phyloP scores from a whole-genome alignment of 2,797 vertebrate species.

The Chrysocyon brachyurus region DNA sequence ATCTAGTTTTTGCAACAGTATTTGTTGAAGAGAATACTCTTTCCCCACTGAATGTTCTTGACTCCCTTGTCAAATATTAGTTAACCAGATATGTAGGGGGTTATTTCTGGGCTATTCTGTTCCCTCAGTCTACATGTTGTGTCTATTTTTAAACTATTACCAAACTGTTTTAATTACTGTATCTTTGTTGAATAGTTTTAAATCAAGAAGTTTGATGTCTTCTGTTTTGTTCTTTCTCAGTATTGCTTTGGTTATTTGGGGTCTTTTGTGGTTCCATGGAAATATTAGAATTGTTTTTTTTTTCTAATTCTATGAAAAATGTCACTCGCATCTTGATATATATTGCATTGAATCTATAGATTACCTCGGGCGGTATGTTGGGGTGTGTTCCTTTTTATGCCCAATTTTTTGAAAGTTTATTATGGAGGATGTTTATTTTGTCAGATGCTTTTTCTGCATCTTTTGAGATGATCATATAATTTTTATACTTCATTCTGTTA shows the following conservation, averaged over 20 bases:
- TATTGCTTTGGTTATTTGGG: not conserved
- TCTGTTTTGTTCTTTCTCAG: not conserved
- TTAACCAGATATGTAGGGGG: not conserved
- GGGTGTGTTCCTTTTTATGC: not conserved
- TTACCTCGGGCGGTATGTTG: not conserved
- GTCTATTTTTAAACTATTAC: constrained; percentile 3
- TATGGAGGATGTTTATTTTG: not conserved
- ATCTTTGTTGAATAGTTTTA: not conserved
- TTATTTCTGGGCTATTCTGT: not conserved
- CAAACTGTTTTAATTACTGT: not conserved
- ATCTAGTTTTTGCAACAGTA: not conserved
- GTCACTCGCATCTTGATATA: not conserved
- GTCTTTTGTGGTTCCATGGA: not conserved
- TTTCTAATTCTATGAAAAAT: constrained; percentile 29
- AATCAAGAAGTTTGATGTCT: not conserved
- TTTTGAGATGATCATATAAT: not conserved
- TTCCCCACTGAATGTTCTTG: not conserved
- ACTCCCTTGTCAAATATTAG: not conserved
- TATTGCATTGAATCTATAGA: not conserved
- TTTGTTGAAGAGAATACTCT: not conserved
- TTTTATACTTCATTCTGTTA: not conserved
- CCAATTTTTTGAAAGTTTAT: not conserved
- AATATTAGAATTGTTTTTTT: not conserved
- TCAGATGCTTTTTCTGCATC: not conserved
- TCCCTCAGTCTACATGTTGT: not conserved